These are phyloP conservation scores for Psilopsiagon aymara DNA, from an alignment of 2,113 vertebrate genomes.

Conservation along the genomic window DNA sequence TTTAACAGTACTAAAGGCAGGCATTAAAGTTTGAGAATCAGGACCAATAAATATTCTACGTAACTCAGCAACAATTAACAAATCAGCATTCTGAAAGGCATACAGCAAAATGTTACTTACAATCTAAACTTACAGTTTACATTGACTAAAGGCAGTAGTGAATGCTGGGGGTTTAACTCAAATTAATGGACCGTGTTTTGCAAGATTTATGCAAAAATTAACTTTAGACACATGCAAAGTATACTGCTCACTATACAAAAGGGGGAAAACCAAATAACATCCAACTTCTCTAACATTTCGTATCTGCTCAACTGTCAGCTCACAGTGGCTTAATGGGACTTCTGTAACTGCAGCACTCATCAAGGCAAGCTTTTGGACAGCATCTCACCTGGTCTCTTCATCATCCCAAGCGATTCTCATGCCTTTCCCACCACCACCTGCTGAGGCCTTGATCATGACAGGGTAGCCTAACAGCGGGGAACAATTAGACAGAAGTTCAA, in stretches of 20 bases:
- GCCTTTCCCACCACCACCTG: conserved; percentile 98
- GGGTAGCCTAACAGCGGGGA: conserved; percentile 97
- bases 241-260: background rate
- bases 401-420: conserved; percentile 98
- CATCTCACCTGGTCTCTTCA: conserved; percentile 94
- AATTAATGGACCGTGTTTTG: background rate
- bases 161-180: background rate
- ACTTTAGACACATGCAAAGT: background rate
- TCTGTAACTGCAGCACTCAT: conserved; percentile 74
- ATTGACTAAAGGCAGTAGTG: background rate
- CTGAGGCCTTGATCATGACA: conserved; percentile 99
- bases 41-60: background rate
- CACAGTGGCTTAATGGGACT: conserved; percentile 64
- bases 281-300: conserved; percentile 44
- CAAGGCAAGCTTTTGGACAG: conserved; percentile 76
- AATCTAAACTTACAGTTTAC: background rate
- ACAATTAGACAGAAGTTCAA: conserved; percentile 91
- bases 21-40: background rate
- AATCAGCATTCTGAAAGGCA: conserved; percentile 18
- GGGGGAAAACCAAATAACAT: conserved; percentile 29
- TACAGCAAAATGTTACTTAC: background rate
- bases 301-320: conserved; percentile 73
- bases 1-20: conserved; percentile 10
- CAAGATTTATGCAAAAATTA: background rate
- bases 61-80: conserved; percentile 3